Percentiles rank a stretch among this genome's conserved stretches.
phyloP scores from a whole-genome alignment of 2,113 vertebrate genomes.

The Myanophis thanlyinensis region DNA sequence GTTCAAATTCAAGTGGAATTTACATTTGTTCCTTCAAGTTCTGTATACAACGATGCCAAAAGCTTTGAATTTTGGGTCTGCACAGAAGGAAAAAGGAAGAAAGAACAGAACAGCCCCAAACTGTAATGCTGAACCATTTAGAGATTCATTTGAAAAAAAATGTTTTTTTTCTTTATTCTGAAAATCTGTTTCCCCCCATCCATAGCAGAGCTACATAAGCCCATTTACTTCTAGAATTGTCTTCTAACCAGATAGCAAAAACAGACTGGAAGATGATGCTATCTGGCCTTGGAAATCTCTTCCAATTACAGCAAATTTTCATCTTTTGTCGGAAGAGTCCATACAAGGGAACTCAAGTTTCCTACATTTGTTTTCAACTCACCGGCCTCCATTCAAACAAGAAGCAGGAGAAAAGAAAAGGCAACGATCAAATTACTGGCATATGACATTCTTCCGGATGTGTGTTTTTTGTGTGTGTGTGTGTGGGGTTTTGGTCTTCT shows the following conservation, averaged over 20 bases:
- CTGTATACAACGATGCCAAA: background rate
- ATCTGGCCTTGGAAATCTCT: slow-evolving; percentile 15
- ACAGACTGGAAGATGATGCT: slow-evolving; percentile 10
- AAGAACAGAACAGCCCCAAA: background rate
- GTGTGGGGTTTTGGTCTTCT: background rate
- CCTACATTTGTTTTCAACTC: slow-evolving; percentile 2
- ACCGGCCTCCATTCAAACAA: background rate
- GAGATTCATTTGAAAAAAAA: background rate
- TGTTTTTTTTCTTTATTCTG: too few species aligned
- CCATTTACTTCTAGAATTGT: background rate
- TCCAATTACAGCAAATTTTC: background rate
- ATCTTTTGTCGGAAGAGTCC: background rate
- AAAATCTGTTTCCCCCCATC: background rate
- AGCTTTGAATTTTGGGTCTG: background rate
- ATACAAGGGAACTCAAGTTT: slow-evolving; percentile 24
- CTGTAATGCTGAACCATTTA: background rate
- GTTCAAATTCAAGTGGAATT: background rate
- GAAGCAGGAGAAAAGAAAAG: background rate
- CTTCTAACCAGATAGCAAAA: slow-evolving; percentile 44
- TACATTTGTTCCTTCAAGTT: background rate
- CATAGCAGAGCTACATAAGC: background rate
- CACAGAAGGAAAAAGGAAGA: background rate
- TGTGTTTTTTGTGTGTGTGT: slow-evolving; percentile 19
- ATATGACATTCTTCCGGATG: slow-evolving; percentile 40
- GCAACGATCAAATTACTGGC: background rate